Percentiles rank a stretch among this genome's conserved stretches.
phyloP scores from a whole-genome alignment of 2,113 vertebrate species.

The Panurus biarmicus region DNA sequence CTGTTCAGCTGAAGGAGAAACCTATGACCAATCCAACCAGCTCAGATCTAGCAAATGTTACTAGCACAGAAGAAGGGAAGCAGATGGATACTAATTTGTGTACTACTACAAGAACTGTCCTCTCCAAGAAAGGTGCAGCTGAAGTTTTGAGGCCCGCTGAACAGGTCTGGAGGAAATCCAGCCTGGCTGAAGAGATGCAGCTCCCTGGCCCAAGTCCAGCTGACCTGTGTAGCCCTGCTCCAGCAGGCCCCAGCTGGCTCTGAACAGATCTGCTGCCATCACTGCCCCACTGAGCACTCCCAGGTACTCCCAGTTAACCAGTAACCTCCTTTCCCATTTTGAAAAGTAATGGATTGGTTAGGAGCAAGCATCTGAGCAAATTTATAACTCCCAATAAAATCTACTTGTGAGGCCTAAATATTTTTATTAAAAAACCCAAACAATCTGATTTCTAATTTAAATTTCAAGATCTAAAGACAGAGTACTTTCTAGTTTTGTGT shows the following conservation, averaged over 20 bases:
- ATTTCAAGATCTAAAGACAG: not conserved
- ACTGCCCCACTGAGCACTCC: accelerated
- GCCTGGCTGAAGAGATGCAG: not conserved
- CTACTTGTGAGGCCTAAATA: not conserved
- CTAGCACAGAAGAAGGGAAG: not conserved
- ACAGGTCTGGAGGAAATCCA: not conserved
- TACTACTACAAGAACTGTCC: not conserved
- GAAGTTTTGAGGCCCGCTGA: not conserved
- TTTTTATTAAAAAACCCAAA: not conserved
- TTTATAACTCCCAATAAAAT: not conserved
- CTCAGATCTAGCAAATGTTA: not conserved
- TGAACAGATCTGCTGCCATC: accelerated
- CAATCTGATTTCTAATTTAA: not conserved
- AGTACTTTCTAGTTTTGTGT: not conserved
- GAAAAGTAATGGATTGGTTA: not conserved
- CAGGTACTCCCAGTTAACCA: not conserved
- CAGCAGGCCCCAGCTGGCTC: not conserved
- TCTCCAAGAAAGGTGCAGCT: not conserved
- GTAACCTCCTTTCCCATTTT: not conserved
- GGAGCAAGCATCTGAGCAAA: not conserved
- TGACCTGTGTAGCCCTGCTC: not conserved
- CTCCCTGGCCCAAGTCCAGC: not conserved
- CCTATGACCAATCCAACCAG: not conserved
- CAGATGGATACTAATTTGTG: accelerated
- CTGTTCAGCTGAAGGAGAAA: not conserved